These are phyloP conservation scores for Drosophila dives DNA, from an alignment of 2,888 invertebrate species.

Conservation along the genomic window DNA sequence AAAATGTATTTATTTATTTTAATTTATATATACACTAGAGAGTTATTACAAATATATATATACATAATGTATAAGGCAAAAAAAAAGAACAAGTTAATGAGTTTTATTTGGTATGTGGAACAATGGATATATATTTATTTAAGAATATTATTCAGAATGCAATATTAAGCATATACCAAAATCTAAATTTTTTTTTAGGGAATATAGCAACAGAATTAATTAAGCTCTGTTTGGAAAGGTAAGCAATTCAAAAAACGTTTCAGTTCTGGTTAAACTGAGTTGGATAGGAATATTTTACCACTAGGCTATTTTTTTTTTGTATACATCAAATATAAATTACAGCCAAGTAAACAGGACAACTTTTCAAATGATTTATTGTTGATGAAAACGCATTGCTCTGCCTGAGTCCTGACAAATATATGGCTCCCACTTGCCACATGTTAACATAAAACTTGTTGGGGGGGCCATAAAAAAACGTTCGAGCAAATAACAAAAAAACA, in stretches of 20 bases:
- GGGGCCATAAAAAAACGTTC: constrained; percentile 49
- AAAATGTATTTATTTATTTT: constrained; percentile 85
- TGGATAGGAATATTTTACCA: not conserved
- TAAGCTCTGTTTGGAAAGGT: not conserved
- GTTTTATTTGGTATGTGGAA: constrained; percentile 3
- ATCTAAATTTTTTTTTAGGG: not conserved
- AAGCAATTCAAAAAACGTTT: not conserved
- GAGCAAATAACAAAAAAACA: constrained; percentile 49
- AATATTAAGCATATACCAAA: fast-evolving
- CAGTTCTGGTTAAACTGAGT: not conserved
- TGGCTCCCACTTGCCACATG: constrained; percentile 47
- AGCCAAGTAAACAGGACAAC: constrained; percentile 42
- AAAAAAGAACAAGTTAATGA: constrained; percentile 3
- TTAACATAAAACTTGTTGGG: constrained; percentile 26
- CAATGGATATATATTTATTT: not conserved
- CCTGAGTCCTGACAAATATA: constrained; percentile 23
- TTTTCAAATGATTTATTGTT: constrained; percentile 69
- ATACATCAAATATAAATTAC: constrained; percentile 41
- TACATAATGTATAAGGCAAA: constrained; percentile 81
- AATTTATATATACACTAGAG: constrained; percentile 85
- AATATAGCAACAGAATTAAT: not conserved
- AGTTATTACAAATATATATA: constrained; percentile 83
- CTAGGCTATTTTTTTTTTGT: not conserved
- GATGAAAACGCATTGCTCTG: constrained; percentile 67
- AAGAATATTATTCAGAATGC: not conserved